phyloP scores from a whole-genome alignment of 2,113 vertebrate species.

The Corythaeola cristata region DNA sequence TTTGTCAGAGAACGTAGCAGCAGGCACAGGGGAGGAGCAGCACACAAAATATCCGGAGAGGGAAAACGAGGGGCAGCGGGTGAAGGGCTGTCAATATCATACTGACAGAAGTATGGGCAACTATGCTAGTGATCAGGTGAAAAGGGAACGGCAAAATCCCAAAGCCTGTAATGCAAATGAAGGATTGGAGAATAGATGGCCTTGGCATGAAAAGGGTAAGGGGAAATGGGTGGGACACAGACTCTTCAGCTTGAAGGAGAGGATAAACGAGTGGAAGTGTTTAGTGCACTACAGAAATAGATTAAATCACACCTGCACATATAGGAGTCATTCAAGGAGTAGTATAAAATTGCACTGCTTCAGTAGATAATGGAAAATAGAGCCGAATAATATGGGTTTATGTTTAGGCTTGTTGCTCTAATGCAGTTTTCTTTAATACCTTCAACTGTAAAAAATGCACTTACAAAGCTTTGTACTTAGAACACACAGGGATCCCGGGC shows the following conservation, averaged over 20 bases:
- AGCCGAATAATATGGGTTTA: neutral
- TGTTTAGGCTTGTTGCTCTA: neutral
- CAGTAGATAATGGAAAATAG: neutral
- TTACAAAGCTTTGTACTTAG: neutral
- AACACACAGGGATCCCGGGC: neutral
- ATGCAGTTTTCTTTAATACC: neutral
- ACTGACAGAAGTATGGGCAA: neutral
- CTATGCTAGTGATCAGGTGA: neutral
- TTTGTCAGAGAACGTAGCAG: neutral
- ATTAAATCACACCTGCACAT: neutral
- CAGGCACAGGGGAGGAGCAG: neutral
- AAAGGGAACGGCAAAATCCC: neutral
- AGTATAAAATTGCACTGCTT: neutral
- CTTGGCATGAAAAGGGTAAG: neutral
- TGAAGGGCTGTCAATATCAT: neutral
- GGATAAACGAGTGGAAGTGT: neutral
- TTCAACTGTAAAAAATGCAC: neutral
- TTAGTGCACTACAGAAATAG: neutral
- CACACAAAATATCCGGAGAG: neutral
- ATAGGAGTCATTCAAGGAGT: neutral
- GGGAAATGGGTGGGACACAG: neutral
- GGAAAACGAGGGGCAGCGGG: neutral
- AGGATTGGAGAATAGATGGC: neutral
- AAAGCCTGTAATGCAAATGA: neutral
- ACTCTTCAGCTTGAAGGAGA: neutral